Percentiles rank a stretch among this genome's conserved stretches.
Evolutionary conservation across 30 jellyfish, hydroid and myxozoan genomes (phyloP).

Genomic region (Hydra vulgaris): DNA sequence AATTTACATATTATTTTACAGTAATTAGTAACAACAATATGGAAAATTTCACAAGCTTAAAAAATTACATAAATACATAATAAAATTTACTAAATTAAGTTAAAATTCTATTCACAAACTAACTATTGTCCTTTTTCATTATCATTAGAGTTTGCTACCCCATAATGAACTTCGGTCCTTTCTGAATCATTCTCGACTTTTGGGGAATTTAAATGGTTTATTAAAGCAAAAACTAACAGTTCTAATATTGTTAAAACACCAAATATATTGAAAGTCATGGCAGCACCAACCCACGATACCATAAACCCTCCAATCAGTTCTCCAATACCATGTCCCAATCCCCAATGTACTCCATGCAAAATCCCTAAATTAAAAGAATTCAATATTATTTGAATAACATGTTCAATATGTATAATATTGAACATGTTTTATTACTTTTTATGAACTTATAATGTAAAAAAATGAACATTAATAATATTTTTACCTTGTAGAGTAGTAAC

Average conservation of each 20-base stretch:
- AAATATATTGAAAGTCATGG: conserved; percentile 48
- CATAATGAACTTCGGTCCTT: background rate
- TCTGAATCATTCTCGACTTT: background rate
- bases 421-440: no score
- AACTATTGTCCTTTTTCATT: background rate
- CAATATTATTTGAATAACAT: no score
- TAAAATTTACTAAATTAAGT: no score
- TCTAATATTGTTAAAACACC: conserved; percentile 48
- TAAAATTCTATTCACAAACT: no score
- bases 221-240: conserved; percentile 28
- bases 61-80: no score
- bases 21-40: no score
- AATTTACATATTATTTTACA: no score
- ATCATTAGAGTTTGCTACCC: no score
- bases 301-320: conserved; percentile 85
- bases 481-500: conserved; percentile 86
- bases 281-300: conserved; percentile 71
- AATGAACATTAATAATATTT: no score
- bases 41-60: no score
- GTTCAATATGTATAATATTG: background rate
- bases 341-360: conserved; percentile 92
- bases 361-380: conserved; percentile 30
- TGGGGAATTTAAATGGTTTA: conserved; percentile 4
- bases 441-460: no score
- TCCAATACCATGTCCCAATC: conserved; percentile 93